Percentiles rank a stretch among this genome's conserved stretches.
Conservation (phyloP, 2,797 vertebrate genomes). For the Mormyrops boulengeri region DNA sequence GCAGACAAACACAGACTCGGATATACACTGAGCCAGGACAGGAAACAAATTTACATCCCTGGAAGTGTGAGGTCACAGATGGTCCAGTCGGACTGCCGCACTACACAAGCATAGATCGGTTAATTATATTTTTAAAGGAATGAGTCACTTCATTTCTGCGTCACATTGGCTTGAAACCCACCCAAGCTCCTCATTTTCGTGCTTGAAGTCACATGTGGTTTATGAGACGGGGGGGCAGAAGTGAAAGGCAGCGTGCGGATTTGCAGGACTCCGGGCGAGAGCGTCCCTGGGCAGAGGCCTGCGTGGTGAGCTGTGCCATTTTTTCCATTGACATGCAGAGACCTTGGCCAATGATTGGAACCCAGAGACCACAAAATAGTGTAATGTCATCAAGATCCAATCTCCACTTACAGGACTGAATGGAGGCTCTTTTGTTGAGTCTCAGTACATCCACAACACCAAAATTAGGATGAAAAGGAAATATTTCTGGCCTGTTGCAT, state of each 20-base stretch:
- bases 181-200: background rate
- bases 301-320: background rate
- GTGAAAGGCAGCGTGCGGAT: background rate
- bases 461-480: conserved; percentile 5
- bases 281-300: background rate
- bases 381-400: background rate
- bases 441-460: background rate
- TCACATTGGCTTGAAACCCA: background rate
- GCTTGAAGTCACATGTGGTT: background rate
- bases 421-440: background rate
- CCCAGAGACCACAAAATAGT: background rate
- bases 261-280: background rate
- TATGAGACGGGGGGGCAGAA: background rate
- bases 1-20: background rate
- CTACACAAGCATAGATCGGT: background rate
- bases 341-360: background rate
- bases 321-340: background rate
- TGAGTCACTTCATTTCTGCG: background rate
- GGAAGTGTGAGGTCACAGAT: background rate
- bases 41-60: background rate
- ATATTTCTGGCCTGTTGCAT: conserved; percentile 5
- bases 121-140: background rate
- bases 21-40: background rate
- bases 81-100: background rate
- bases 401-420: background rate